These are phyloP conservation scores for Podargus strigoides DNA, from an alignment of 2,797 vertebrate species.

Conservation along the genomic window DNA sequence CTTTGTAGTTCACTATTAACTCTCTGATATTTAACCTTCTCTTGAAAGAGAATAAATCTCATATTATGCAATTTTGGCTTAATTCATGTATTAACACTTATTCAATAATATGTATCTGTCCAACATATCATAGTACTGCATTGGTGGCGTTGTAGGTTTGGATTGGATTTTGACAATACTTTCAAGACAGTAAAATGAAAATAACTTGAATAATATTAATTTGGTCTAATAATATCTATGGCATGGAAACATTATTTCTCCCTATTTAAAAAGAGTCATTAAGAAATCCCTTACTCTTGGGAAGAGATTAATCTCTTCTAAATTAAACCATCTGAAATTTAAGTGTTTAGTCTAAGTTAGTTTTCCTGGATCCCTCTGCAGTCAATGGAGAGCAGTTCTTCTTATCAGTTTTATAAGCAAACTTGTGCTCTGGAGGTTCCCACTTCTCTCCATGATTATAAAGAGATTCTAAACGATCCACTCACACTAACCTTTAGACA, in stretches of 20 bases:
- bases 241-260: background rate
- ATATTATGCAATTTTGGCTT: background rate
- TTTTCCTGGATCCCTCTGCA: background rate
- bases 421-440: background rate
- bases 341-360: background rate
- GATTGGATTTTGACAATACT: background rate
- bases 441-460: background rate
- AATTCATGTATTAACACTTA: background rate
- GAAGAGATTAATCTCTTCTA: background rate
- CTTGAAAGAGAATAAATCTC: background rate
- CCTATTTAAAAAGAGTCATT: background rate
- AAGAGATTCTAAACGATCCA: background rate
- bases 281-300: background rate
- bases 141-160: background rate
- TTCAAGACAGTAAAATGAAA: background rate
- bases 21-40: background rate
- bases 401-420: background rate
- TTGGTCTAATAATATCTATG: background rate
- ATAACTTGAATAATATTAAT: background rate
- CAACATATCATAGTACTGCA: background rate
- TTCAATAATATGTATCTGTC: background rate
- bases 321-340: background rate
- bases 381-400: background rate
- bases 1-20: background rate
- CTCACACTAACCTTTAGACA: background rate